Evolutionary conservation across 2,888 invertebrate species (phyloP).

Genomic region (Mythimna ferrago): DNA sequence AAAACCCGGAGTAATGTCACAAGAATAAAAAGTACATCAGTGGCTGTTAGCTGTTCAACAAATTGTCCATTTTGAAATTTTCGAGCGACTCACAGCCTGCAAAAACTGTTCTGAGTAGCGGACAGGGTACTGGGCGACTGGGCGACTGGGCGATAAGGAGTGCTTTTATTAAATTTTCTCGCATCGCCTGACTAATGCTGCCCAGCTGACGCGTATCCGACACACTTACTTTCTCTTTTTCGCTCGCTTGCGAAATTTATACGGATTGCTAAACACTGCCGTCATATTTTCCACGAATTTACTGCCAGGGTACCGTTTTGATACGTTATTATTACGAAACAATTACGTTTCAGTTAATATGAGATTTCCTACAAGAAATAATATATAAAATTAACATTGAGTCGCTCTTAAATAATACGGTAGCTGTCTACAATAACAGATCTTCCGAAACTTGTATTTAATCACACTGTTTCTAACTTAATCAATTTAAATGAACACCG

Average conservation of each 20-base stretch:
- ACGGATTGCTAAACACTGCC: conserved; percentile 71
- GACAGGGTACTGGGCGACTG: conserved; percentile 77
- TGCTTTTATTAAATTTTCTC: conserved; percentile 90
- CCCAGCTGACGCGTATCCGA: conserved; percentile 86
- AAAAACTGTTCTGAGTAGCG: conserved; percentile 64
- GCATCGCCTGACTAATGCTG: conserved; percentile 88
- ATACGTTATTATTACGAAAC: conserved; percentile 45
- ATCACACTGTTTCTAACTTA: conserved; percentile 62
- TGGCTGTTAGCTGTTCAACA: conserved; percentile 54
- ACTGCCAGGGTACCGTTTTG: conserved; percentile 45
- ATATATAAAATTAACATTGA: conserved; percentile 27
- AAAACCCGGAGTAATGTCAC: conserved; percentile 52
- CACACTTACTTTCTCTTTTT: conserved; percentile 82
- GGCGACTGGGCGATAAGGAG: conserved; percentile 80
- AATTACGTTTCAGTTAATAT: conserved; percentile 28
- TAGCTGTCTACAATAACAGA: conserved; percentile 50
- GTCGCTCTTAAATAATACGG: conserved; percentile 35
- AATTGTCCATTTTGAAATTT: conserved; percentile 63
- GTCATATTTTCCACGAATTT: conserved; percentile 66
- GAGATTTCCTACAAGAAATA: conserved; percentile 13
- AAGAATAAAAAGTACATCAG: conserved; percentile 59
- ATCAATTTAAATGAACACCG: conserved; percentile 70
- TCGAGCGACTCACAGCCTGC: conserved; percentile 52
- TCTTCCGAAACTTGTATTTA: conserved; percentile 57
- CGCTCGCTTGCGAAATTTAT: conserved; percentile 77